Evolutionary conservation across 92 coral and sea anemone species (phyloP).

Genomic region (Isaurus tuberculatus): DNA sequence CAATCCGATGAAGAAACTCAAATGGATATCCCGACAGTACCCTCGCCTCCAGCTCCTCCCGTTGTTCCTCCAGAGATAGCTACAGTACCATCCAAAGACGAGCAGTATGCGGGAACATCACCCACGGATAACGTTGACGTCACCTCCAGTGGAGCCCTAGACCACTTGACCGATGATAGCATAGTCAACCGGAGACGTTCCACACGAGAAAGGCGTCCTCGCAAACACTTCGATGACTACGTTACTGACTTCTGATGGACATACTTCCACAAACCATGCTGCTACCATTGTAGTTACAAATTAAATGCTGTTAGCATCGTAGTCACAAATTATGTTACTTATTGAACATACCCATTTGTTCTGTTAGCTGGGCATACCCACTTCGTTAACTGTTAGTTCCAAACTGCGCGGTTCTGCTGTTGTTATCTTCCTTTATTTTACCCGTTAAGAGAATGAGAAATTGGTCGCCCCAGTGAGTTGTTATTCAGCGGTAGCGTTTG

Average conservation of each 20-base stretch:
- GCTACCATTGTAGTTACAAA: conserved; percentile 1
- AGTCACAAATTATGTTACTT: conserved; percentile 6
- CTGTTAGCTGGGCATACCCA: conserved; percentile 11
- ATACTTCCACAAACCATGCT: background rate
- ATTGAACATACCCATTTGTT: conserved; percentile 14
- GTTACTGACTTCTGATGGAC: conserved; percentile 2
- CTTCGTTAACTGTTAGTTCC: conserved; percentile 12
- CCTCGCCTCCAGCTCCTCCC: conserved; percentile 14
- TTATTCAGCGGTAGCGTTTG: conserved; percentile 11
- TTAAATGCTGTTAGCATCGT: background rate
- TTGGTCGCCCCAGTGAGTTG: conserved; percentile 17
- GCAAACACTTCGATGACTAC: conserved; percentile 24
- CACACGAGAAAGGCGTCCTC: conserved; percentile 16
- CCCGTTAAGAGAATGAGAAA: conserved; percentile 2
- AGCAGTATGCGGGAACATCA: background rate
- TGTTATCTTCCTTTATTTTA: conserved; percentile 1
- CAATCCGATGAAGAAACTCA: conserved; percentile 1
- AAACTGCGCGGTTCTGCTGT: conserved; percentile 1
- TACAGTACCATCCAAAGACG: background rate
- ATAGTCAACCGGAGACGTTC: conserved; percentile 8
- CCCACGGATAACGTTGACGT: background rate
- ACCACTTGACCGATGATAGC: conserved; percentile 10
- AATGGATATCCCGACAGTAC: conserved; percentile 17
- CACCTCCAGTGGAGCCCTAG: conserved; percentile 19
- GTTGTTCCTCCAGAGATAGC: conserved; percentile 12